Conservation (phyloP, 2,797 vertebrate genomes). For the Acomys russatus region DNA sequence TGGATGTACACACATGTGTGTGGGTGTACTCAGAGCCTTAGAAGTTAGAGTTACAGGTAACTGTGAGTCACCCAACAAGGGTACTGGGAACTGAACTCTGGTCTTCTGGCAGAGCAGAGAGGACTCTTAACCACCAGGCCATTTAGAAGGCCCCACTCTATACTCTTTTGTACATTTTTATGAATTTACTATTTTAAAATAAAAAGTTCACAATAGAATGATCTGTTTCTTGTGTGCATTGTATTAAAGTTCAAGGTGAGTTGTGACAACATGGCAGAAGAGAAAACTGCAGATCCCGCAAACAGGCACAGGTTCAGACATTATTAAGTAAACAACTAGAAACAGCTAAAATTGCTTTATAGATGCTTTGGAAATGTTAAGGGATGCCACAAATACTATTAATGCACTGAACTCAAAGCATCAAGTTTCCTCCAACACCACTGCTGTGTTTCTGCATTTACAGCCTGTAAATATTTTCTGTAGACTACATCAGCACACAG, state of each 20-base stretch:
- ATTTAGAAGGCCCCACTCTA: not conserved
- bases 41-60: not conserved
- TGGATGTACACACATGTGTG: not conserved
- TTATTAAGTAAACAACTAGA: not conserved
- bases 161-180: not conserved
- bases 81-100: not conserved
- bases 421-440: not conserved
- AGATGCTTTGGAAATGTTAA: not conserved
- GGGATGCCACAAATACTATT: not conserved
- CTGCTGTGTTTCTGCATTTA: slow-evolving; percentile 40
- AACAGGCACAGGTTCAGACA: not conserved
- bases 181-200: slow-evolving; percentile 36
- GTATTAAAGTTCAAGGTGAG: not conserved
- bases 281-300: not conserved
- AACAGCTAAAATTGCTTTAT: not conserved
- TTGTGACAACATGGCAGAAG: not conserved
- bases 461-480: slow-evolving; percentile 39
- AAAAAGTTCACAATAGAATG: not conserved
- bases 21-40: not conserved
- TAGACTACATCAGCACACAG: slow-evolving; percentile 51
- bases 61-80: not conserved
- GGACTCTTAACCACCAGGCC: not conserved
- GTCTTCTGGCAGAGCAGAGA: not conserved
- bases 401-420: slow-evolving; percentile 17
- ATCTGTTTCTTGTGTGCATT: not conserved